A percentile compares a stretch with the other conserved stretches of the same genome.
Conservation (phyloP, 2,888 invertebrate genomes). For the Papilio gigon region DNA sequence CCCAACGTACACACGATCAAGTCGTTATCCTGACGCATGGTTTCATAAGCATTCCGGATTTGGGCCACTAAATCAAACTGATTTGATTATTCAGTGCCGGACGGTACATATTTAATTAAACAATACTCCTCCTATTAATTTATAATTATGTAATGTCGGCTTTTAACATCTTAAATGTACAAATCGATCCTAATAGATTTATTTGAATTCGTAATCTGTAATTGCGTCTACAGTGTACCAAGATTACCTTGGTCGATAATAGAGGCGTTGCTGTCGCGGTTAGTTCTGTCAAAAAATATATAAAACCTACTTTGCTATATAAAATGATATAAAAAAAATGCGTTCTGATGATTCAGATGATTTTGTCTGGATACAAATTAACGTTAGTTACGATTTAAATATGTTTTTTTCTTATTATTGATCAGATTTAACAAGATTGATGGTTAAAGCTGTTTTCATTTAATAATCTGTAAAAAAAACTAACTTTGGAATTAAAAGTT, state of each 20-base stretch:
- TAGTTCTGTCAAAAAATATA: too few relatives aligned
- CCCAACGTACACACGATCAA: slow-evolving; percentile 54
- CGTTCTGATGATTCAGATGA: too few relatives aligned
- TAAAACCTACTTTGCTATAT: too few relatives aligned
- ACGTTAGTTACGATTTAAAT: not conserved
- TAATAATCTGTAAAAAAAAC: too few relatives aligned
- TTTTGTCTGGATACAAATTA: too few relatives aligned
- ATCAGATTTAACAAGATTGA: too few relatives aligned
- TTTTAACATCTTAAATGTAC: slow-evolving; percentile 10
- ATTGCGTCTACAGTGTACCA: not conserved
- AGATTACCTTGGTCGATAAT: too few relatives aligned
- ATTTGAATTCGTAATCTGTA: not conserved
- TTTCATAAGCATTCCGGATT: slow-evolving; percentile 71
- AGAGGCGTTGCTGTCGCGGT: too few relatives aligned
- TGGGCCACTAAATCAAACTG: slow-evolving; percentile 73
- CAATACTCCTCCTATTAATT: slow-evolving; percentile 22
- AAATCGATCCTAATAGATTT: not conserved
- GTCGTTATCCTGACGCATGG: slow-evolving; percentile 59
- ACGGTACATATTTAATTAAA: slow-evolving; percentile 37
- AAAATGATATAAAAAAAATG: too few relatives aligned
- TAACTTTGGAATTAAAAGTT: too few relatives aligned
- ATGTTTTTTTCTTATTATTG: too few relatives aligned
- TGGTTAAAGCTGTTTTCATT: too few relatives aligned
- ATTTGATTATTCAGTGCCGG: slow-evolving; percentile 73
- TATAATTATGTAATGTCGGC: slow-evolving; percentile 26